Evolutionary conservation across 2,888 invertebrate genomes (phyloP), one percentile per base, ranked within the genome.

Genomic region (Caenorhabditis japonica): DNA sequence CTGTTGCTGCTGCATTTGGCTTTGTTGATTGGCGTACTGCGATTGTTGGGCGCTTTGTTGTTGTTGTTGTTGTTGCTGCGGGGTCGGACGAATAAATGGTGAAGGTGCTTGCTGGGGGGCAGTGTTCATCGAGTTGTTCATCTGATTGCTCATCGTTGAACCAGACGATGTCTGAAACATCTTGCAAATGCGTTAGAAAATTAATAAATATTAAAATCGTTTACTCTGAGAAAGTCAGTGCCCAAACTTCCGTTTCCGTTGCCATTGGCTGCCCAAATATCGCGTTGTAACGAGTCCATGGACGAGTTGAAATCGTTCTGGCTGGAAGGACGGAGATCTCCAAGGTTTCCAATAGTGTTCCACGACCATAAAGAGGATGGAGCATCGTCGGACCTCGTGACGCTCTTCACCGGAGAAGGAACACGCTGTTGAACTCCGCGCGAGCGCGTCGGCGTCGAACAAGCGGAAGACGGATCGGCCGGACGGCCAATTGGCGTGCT

Each of bases 201-300:
- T 23, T 15, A 19, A 33, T 17, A 5, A 25, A 51, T 7, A 34
- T 4, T 19, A 4, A 36, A 51, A 10, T 34, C 33, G n/a, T n/a
- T 19, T 51, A 61, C 60, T 21, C 73, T 56, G 25, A 61, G 13
- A 17, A 56, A 68, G 30, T 73, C 73, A 12, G 13, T 5, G 43
- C 62, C 64, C n/a, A 64, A 15, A 33, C 55, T 64, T 7, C 56
- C 52, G 12, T 36, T 53, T 5, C 38, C 43, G 19, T 66, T 60
- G 17, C 72, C 55, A 38, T 73, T 73, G 0, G 60, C 58, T 1
- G 73, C 61, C 73, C 73, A 74, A 7, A 74, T 74, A 13, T 62
- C 64, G 41, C 62, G 30, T 34, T 68, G 73, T 8, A 74, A 27
- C n/a, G 60, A 44, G 23, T 68, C 64, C 38, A 74, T 30, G 0